Base-by-base conservation (phyloP, 2,888 invertebrate genomes). In the Macaria notata region DNA sequence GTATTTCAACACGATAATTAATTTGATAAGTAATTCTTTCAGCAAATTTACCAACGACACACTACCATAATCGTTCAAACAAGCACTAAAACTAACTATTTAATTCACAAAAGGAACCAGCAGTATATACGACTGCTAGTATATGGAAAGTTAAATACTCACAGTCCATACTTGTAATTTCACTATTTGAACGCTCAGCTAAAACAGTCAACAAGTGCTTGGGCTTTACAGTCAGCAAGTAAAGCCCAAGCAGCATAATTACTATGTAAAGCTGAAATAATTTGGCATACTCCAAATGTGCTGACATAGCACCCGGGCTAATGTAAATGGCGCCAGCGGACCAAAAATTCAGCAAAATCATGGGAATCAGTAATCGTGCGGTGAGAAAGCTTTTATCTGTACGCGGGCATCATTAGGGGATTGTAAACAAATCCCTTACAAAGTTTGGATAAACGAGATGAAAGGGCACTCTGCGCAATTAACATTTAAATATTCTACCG, bases 401-500 rank as follows among this genome's bases (percentile, higher is more conserved):
- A 71, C 66, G 66, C 66, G 64, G 73, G 73, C 69, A 76, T 78
- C 81, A 81, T 81, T 81, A 80, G 72, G 71, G 71, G 76, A 80
- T 74, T 78, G 78, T 78, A 81, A 80, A 81, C 80, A 82, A 81
- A 82, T 79, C 73, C 76, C 68, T 71, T 69, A 71, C 74, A 73
- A 76, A 79, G 74, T 79, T 80, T 73, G 70, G 69, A 77, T 76
- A 76, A 81, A 73, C 71, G 76, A 76, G 76, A 76, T 77, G 73
- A 79, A 78, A 79, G 76, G 75, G 71, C 75, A 72, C 56, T 58
- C 63, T 47, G 48, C 56, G 71, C 75, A 79, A 78, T 81, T 78
- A 79, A 76, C 77, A 76, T 79, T 78, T 71, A 73, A 73, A 75
- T 73, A 74, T 75, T 75, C 69, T 69, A 63, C 61, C 63, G 66